Percentiles rank a stretch among this genome's conserved stretches.
Conservation (phyloP, 2,113 vertebrate species). For the Cyanoramphus novaezelandiae region DNA sequence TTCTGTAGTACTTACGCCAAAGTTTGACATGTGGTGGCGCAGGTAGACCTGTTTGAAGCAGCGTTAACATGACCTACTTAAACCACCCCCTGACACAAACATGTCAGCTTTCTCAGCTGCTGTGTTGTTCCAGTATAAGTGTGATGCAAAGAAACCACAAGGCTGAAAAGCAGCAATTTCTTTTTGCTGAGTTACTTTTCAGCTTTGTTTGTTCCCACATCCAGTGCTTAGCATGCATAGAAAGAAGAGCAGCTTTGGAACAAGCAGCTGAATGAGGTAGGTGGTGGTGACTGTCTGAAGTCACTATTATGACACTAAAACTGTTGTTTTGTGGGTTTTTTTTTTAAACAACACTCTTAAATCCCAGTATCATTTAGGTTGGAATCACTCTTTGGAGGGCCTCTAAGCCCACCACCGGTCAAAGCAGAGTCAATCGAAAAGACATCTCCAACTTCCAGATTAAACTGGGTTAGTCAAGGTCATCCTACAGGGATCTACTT, state of each 20-base stretch:
- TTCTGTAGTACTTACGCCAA: not conserved
- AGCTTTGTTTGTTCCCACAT: not conserved
- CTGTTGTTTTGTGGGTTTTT: not conserved
- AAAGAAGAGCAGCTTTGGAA: not conserved
- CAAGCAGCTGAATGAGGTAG: not conserved
- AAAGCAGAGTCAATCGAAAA: not conserved
- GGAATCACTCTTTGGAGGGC: not conserved
- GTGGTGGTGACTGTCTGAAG: not conserved
- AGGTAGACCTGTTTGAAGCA: not conserved
- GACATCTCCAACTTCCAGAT: not conserved
- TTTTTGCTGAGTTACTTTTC: not conserved
- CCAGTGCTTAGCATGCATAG: not conserved
- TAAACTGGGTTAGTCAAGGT: not conserved
- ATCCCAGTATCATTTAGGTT: not conserved
- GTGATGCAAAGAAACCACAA: not conserved
- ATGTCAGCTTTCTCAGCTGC: not conserved
- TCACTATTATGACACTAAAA: not conserved
- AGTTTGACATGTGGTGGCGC: slow-evolving; percentile 44
- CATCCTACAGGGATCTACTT: not conserved
- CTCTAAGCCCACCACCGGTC: not conserved
- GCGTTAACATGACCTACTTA: not conserved
- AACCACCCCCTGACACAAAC: not conserved
- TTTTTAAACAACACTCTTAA: not conserved
- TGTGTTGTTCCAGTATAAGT: not conserved
- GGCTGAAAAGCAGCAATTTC: not conserved